Evolutionary conservation across 92 coral and sea anemone genomes (phyloP).

Genomic region (Palythoa grandiflora): DNA sequence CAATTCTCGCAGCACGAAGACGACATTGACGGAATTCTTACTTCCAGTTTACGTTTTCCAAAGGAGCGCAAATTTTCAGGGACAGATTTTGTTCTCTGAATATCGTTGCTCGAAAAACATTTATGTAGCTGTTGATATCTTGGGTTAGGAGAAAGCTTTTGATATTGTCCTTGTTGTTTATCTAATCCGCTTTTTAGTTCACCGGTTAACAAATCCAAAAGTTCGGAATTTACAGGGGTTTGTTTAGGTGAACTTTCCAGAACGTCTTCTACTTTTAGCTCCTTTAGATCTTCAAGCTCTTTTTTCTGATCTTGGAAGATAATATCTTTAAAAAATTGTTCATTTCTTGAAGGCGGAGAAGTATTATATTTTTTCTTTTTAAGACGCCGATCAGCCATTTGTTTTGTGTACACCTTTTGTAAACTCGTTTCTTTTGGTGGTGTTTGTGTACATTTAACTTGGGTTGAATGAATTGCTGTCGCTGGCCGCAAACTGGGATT

Average conservation of each 20-base stretch:
- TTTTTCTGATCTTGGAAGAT: not conserved
- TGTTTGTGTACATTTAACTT: conserved; percentile 13
- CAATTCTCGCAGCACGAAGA: not conserved
- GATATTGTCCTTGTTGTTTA: conserved; percentile 1
- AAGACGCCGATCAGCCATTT: not conserved
- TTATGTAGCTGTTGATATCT: not conserved
- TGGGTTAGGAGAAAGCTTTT: not conserved
- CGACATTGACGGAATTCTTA: conserved; percentile 23
- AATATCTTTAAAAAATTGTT: not conserved
- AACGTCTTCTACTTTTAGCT: conserved; percentile 18
- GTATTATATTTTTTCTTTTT: not conserved
- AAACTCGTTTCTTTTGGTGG: not conserved
- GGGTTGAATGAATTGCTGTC: not conserved
- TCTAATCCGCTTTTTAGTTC: not conserved
- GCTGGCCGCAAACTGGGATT: not conserved
- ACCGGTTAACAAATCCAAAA: not conserved
- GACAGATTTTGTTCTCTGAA: not conserved
- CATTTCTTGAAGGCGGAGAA: conserved; percentile 30
- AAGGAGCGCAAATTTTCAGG: not conserved
- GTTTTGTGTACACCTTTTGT: conserved; percentile 27
- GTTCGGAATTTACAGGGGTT: not conserved
- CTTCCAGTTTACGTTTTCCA: conserved; percentile 20
- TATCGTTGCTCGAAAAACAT: not conserved
- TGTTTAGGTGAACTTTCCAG: conserved; percentile 13
- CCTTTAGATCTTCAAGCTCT: not conserved